Evolutionary conservation across 2,888 invertebrate genomes (phyloP), one percentile per base, ranked within the genome.

Genomic region (Ormyrus labotus): DNA sequence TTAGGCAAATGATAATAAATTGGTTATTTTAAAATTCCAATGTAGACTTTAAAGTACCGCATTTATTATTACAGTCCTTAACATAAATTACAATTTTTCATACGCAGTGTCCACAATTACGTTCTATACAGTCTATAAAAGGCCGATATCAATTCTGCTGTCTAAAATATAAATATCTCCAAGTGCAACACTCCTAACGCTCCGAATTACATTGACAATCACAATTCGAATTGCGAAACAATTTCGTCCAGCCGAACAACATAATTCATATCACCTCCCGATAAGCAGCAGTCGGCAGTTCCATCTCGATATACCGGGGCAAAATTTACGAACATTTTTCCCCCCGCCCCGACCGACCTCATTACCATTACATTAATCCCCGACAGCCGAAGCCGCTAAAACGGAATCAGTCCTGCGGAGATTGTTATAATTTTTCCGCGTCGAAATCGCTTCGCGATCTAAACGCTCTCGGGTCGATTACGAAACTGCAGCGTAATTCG

Each of bases 381-480:
- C 11, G 7, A 48, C n/a, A 19, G 58, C 63, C 34, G 57, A 34
- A 34, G 34, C 34, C 34, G 11, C 34, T 50, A 68, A 68, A 73
- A 68, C 63, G 45, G 70, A 74, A 79, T 68, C 68, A 68, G 67
- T 50, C 13, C 57, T 5, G 67, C 47, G 50, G 11, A 58, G 70
- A 70, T 71, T 75, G 75, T 80, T 71, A 34, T 4, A 80, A 80
- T 75, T 75, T 80, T 80, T 74, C 64, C 70, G 51, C 70, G 51
- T 61, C 60, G 71, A 80, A 80, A 80, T 80, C 70, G 19, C 45
- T 10, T 34, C 6, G 9, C 60, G 74, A 74, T 60, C 69, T 70
- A 45, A 71, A 10, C 7, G 3, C 3, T 6, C 13, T 10, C 4
- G 65, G 4, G 11, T 53, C 47, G 5, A 67, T 80, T 80, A 47